Evolutionary conservation across 2,888 invertebrate species (phyloP).

Genomic region (Trissoscelio sp.): DNA sequence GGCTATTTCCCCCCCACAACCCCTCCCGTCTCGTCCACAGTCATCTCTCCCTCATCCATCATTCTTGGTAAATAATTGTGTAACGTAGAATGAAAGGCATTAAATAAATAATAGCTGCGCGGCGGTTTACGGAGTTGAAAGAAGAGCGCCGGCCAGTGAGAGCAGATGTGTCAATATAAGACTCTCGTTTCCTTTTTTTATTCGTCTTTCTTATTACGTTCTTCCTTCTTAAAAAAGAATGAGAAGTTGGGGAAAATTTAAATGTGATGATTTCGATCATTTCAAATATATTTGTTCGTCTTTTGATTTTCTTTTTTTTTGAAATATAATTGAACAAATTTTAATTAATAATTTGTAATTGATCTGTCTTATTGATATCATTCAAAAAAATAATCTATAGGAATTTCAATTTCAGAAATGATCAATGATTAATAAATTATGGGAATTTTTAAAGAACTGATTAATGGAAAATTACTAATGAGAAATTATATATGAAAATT

Average conservation of each 20-base stretch:
- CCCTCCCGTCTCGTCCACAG: conserved; percentile 41
- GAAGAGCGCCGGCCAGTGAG: conserved; percentile 73
- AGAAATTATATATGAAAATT: too few species aligned
- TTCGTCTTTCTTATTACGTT: conserved; percentile 56
- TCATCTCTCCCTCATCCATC: conserved; percentile 70
- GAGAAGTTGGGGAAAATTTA: background rate
- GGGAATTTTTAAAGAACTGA: too few species aligned
- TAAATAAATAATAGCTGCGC: conserved; percentile 79
- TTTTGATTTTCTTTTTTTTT: too few species aligned
- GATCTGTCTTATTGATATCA: too few species aligned
- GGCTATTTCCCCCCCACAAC: conserved; percentile 44
- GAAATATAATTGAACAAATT: too few species aligned
- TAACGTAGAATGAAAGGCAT: conserved; percentile 79
- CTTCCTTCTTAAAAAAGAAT: conserved; percentile 22
- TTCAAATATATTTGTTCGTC: too few species aligned
- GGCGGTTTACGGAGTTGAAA: conserved; percentile 75
- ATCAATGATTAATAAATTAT: too few species aligned
- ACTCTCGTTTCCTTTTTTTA: conserved; percentile 69
- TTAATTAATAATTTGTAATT: too few species aligned
- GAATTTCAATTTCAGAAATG: too few species aligned
- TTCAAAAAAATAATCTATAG: too few species aligned
- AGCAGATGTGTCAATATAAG: conserved; percentile 77
- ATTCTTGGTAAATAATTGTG: conserved; percentile 78
- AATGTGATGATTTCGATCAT: too few species aligned
- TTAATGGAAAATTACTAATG: too few species aligned